These are phyloP conservation scores for Hemicrepidius hirtus DNA, from an alignment of 2,888 invertebrate genomes.

Conservation along the genomic window DNA sequence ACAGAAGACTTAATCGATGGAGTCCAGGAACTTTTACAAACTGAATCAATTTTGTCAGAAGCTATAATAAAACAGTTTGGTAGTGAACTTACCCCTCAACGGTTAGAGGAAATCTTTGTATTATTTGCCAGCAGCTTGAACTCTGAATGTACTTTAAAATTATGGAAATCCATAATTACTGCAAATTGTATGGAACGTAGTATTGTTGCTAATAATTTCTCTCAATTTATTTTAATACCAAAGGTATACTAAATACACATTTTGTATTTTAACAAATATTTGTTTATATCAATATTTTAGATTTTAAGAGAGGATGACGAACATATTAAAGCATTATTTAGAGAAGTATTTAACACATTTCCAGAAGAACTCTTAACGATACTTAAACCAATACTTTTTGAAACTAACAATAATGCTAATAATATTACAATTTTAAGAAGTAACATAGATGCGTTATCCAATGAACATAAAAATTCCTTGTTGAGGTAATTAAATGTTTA, in stretches of 20 bases:
- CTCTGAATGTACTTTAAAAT: conserved; percentile 40
- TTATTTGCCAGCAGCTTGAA: conserved; percentile 36
- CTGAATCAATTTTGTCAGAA: conserved; percentile 40
- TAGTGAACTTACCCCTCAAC: conserved; percentile 23
- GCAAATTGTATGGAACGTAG: conserved; percentile 26
- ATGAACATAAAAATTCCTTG: conserved; percentile 38
- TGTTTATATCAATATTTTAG: conserved; percentile 26
- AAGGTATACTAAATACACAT: no score
- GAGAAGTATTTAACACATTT: conserved; percentile 31
- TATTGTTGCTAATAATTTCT: conserved; percentile 17
- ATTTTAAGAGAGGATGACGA: conserved; percentile 36
- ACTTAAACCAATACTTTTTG: conserved; percentile 29
- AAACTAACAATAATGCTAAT: not conserved
- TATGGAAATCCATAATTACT: conserved; percentile 44
- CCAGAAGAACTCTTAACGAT: conserved; percentile 37
- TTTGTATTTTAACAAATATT: no score
- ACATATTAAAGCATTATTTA: conserved; percentile 29
- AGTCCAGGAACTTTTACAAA: conserved; percentile 47
- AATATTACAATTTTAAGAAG: conserved; percentile 26
- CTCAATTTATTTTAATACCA: conserved; percentile 29
- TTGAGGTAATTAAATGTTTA: conserved; percentile 38
- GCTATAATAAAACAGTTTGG: conserved; percentile 44
- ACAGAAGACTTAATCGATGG: conserved; percentile 42
- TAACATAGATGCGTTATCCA: conserved; percentile 36
- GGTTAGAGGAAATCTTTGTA: conserved; percentile 41